phyloP scores from a whole-genome alignment of 2,113 vertebrate genomes.

The Cyanistes caeruleus region DNA sequence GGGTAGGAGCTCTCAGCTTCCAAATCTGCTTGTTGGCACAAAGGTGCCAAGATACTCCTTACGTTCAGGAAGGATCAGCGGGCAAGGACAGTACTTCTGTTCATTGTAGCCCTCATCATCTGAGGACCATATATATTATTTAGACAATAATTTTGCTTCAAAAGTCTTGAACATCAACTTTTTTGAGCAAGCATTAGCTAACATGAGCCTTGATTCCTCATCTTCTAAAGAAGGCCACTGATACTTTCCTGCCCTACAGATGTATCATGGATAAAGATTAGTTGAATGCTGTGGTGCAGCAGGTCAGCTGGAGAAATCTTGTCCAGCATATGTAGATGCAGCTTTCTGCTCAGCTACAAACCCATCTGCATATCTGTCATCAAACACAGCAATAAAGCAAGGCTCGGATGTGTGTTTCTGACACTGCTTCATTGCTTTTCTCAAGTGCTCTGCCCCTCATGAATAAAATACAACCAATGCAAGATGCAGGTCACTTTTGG shows the following conservation, averaged over 20 bases:
- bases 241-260: background rate
- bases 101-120: background rate
- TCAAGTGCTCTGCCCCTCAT: background rate
- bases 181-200: background rate
- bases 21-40: background rate
- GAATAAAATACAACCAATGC: constrained; percentile 3
- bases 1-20: background rate
- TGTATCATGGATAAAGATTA: background rate
- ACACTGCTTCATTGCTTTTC: constrained; percentile 1
- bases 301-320: constrained; percentile 18
- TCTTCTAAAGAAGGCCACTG: background rate
- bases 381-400: background rate
- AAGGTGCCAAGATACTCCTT: background rate
- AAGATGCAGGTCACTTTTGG: constrained; percentile 14
- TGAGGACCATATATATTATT: background rate
- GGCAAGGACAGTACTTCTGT: background rate
- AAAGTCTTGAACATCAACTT: background rate
- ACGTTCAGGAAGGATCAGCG: background rate
- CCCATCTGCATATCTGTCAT: constrained; percentile 27
- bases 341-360: background rate
- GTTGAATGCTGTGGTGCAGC: background rate
- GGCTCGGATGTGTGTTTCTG: background rate
- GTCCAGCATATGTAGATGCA: background rate
- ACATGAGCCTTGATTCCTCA: background rate
- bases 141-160: background rate